A percentile compares a stretch with the other conserved stretches of the same genome.
These are phyloP conservation scores for Uromys caudimaculatus DNA, from an alignment of 2,797 vertebrate species.

Conservation along the genomic window DNA sequence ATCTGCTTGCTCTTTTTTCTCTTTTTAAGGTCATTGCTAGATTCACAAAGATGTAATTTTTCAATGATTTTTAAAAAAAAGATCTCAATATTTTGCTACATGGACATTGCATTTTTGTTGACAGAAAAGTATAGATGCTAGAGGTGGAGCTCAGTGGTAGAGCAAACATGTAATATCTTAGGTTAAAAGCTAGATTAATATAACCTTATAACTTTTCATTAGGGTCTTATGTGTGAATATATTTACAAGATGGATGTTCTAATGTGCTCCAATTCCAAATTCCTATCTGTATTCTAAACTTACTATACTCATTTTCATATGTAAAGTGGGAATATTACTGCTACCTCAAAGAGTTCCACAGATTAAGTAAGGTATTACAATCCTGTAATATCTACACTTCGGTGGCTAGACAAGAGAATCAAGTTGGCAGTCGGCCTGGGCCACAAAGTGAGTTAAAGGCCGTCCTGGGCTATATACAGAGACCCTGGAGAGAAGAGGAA, in stretches of 20 bases:
- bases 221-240: not conserved
- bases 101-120: not conserved
- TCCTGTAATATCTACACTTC: not conserved
- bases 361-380: not conserved
- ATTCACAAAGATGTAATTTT: constrained; percentile 20
- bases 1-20: not conserved
- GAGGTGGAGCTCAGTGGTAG: not conserved
- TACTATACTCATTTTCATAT: not conserved
- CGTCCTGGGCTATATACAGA: not conserved
- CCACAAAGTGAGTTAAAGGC: not conserved
- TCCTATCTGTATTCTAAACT: not conserved
- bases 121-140: not conserved
- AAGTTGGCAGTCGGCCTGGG: not conserved
- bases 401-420: not conserved
- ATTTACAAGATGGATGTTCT: constrained; percentile 1
- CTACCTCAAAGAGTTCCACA: not conserved
- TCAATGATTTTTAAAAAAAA: not conserved
- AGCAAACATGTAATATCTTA: not conserved
- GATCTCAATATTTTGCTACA: not conserved
- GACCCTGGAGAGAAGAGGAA: not conserved
- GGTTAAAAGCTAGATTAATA: not conserved
- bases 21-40: not conserved
- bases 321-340: constrained; percentile 38
- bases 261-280: constrained; percentile 41
- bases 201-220: not conserved